These are phyloP conservation scores for Lipotes vexillifer DNA, from an alignment of 2,113 vertebrate species.

Conservation along the genomic window DNA sequence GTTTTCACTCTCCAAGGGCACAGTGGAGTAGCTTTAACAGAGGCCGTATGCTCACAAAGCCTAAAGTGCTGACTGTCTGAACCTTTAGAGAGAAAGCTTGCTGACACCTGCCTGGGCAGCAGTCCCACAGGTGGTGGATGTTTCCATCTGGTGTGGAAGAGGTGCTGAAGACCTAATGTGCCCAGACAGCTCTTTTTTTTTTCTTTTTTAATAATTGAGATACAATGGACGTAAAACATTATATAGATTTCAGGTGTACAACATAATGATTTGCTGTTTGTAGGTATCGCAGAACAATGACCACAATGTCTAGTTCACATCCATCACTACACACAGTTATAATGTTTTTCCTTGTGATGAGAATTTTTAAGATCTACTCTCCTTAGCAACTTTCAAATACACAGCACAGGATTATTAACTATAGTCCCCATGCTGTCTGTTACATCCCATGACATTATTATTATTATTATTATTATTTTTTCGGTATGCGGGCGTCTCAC, in stretches of 20 bases:
- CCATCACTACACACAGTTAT: no score
- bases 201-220: not conserved
- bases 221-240: not conserved
- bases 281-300: not conserved
- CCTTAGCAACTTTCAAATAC: not conserved
- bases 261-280: not conserved
- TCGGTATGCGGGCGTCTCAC: no score
- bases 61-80: not conserved
- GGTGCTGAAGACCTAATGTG: not conserved
- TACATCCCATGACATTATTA: not conserved
- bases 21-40: not conserved
- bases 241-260: not conserved
- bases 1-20: not conserved
- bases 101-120: not conserved
- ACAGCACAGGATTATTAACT: not conserved
- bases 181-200: not conserved
- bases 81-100: not conserved
- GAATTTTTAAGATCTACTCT: not conserved
- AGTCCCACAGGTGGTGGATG: rapidly evolving
- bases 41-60: not conserved
- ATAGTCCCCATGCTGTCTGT: not conserved
- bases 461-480: no score
- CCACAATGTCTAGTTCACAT: not conserved
- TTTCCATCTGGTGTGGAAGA: not conserved
- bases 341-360: not conserved